These are phyloP conservation scores for Ornithorhynchus anatinus DNA, from an alignment of 2,113 vertebrate species.

Conservation along the genomic window DNA sequence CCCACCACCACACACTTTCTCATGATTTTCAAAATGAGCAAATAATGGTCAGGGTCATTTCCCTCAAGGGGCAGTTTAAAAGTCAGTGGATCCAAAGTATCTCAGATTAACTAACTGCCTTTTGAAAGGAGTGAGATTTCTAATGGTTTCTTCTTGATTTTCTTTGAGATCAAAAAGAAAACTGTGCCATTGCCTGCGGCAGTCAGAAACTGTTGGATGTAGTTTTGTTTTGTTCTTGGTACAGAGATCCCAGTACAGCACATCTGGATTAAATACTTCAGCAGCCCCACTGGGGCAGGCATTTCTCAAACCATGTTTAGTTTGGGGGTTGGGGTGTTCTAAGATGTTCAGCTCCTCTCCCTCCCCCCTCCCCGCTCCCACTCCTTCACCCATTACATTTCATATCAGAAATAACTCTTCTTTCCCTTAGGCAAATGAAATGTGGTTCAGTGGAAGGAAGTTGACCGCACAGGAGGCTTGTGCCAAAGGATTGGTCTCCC, in stretches of 20 bases:
- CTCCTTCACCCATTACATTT: constrained; percentile 36
- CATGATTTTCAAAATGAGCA: too few species aligned
- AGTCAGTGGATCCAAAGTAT: too few species aligned
- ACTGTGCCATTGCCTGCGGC: too few species aligned
- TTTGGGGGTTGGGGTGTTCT: not conserved
- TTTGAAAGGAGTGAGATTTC: not conserved
- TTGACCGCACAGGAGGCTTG: constrained; percentile 96
- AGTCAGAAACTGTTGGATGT: too few species aligned
- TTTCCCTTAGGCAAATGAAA: constrained; percentile 90
- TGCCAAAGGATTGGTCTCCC: constrained; percentile 93
- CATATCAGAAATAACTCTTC: constrained; percentile 52
- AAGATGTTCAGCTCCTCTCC: not conserved
- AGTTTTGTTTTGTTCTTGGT: not conserved
- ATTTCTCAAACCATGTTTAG: not conserved
- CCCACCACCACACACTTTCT: too few species aligned
- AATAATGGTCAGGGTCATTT: not conserved
- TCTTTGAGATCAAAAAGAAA: too few species aligned
- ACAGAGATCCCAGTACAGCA: not conserved
- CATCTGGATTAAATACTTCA: not conserved
- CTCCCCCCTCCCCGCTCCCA: not conserved
- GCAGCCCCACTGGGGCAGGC: not conserved
- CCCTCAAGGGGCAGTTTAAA: not conserved
- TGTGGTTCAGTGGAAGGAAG: constrained; percentile 94
- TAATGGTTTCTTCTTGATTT: fast-evolving
- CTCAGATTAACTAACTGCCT: too few species aligned